These are phyloP conservation scores for Sebastes reedi DNA, from an alignment of 2,797 vertebrate genomes.

Conservation along the genomic window DNA sequence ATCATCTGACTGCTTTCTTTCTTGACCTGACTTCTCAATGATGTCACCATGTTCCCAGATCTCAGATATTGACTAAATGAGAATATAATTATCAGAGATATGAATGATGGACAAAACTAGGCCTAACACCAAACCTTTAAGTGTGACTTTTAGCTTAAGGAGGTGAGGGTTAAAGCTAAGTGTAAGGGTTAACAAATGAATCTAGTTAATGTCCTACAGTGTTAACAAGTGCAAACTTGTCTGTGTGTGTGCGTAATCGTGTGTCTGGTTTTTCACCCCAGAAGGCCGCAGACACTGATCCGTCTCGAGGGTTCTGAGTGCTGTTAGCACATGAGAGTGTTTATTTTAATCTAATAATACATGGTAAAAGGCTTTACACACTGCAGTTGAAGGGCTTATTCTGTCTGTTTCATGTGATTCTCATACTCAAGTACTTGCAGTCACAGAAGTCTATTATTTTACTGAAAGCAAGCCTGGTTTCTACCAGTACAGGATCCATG, in stretches of 20 bases:
- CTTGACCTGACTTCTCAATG: neutral
- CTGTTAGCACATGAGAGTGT: constrained; percentile 8
- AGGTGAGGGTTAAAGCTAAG: neutral
- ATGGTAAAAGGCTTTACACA: neutral
- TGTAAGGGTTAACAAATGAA: neutral
- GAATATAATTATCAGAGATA: neutral
- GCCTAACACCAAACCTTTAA: neutral
- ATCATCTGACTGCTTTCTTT: neutral
- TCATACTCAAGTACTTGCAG: neutral
- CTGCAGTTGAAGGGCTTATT: neutral
- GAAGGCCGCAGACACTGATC: neutral
- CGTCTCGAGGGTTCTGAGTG: neutral
- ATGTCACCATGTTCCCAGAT: neutral
- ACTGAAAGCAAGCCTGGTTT: neutral
- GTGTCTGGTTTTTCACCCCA: neutral
- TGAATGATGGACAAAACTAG: neutral
- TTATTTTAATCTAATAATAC: constrained; percentile 24
- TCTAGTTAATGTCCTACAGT: neutral
- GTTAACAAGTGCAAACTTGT: neutral
- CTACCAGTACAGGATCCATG: neutral
- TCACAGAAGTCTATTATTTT: neutral
- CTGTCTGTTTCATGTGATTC: constrained; percentile 1
- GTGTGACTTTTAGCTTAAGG: neutral
- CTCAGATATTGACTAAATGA: neutral
- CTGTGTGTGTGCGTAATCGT: neutral